Conservation (phyloP, 2,797 vertebrate species). For the Xiphophorus birchmanni region DNA sequence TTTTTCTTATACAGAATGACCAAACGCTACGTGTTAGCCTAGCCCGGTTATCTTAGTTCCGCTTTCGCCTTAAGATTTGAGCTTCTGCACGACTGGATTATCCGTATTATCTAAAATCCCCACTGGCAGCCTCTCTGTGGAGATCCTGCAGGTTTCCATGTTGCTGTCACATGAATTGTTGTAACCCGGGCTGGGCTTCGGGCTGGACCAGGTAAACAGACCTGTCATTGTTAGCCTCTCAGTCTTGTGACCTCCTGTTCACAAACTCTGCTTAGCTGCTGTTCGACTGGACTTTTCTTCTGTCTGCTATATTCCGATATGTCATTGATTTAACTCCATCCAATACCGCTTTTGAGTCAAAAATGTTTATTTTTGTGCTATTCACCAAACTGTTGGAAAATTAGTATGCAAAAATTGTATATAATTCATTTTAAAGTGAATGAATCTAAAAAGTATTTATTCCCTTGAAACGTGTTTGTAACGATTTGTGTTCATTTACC, state of each 20-base stretch:
- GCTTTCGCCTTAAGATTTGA: slow-evolving; percentile 32
- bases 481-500: not conserved
- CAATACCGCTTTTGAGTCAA: not conserved
- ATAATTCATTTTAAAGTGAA: not conserved
- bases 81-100: not conserved
- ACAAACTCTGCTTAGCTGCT: not conserved
- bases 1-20: not conserved
- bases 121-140: accelerated
- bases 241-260: slow-evolving; percentile 42
- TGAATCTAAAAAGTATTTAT: not conserved
- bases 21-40: slow-evolving; percentile 6
- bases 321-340: not conserved
- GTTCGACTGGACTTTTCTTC: not conserved
- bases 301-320: not conserved
- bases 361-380: not conserved
- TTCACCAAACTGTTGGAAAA: not conserved
- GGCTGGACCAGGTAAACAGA: not conserved
- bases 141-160: not conserved
- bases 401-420: not conserved
- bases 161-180: not conserved
- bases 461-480: not conserved
- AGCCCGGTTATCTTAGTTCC: slow-evolving; percentile 37
- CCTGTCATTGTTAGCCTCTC: not conserved
- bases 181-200: not conserved
- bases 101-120: not conserved